phyloP scores from a whole-genome alignment of 2,113 vertebrate genomes.

The Calidris pugnax region DNA sequence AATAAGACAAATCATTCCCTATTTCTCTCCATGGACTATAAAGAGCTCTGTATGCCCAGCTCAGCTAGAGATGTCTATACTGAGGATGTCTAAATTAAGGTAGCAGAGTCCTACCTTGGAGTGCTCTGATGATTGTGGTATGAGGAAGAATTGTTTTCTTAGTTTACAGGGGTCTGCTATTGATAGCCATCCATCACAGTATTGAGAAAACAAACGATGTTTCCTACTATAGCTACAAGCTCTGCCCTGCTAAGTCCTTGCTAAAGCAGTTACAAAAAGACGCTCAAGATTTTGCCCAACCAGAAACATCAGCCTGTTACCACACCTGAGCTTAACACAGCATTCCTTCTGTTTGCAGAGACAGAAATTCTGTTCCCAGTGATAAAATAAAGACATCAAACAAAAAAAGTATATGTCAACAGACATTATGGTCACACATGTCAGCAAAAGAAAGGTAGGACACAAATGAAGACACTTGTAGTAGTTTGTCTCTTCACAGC shows the following conservation, averaged over 20 bases:
- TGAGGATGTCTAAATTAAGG: constrained; percentile 22
- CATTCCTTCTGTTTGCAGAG: neutral
- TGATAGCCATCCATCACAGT: neutral
- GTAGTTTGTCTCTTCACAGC: neutral
- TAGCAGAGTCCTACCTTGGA: neutral
- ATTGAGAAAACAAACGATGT: neutral
- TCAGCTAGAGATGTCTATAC: neutral
- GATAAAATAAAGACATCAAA: neutral
- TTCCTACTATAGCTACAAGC: neutral
- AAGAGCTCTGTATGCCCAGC: neutral
- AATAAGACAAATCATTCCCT: constrained; percentile 45
- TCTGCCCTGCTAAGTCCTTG: neutral
- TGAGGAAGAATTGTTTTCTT: neutral
- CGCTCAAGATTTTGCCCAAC: neutral
- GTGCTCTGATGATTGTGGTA: neutral
- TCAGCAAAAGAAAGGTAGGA: neutral
- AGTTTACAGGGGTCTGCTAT: neutral
- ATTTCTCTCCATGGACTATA: constrained; percentile 25
- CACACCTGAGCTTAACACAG: neutral
- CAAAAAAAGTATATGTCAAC: neutral
- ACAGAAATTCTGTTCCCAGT: neutral
- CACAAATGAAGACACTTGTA: neutral
- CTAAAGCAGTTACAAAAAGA: neutral
- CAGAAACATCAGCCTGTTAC: neutral
- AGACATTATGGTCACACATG: neutral